Base-by-base conservation (phyloP, 2,888 invertebrate genomes). In the Unio delphinus region DNA sequence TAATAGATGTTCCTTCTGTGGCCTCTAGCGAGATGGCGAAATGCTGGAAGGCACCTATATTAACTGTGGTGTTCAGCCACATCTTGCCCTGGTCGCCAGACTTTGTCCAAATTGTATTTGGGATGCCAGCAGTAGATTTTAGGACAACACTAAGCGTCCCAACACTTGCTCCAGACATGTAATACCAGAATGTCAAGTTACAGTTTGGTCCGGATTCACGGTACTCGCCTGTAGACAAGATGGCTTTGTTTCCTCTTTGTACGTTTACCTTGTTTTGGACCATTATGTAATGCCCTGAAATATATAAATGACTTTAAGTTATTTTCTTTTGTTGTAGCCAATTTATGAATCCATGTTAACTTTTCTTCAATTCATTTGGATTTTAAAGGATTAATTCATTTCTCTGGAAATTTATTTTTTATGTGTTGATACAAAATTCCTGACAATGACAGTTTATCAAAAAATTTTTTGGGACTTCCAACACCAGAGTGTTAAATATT, bases 201-300 rank as follows among this genome's bases (percentile, higher is more conserved):
- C 97, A 97, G 28, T 95, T 95, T 80, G 95, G 94, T 84, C 94
- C 94, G 88, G 94, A 96, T 68, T 92, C 73, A 61, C 71, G 80
- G 67, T 83, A 82, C 1, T 75, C 56, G 56, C 73, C 65, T 20
- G 80, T 82, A 67, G 78, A 71, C 2, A 86, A 72, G 8, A 78
- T 68, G 1, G 83, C 82, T 26, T 69, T 68, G 74, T 80, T 69
- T 55, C 80, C 73, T 18, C 69, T 65, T 30, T 69, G 60, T 63
- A 66, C 60, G 1, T 65, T 67, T 17, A 57, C 70, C 34, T 68
- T 64, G 59, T 74, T 76, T 63, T 79, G 74, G 23, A 75, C 80
- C 59, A 79, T 76, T 64, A 82, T 64, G 72, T 92, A 93, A 34
- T 92, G 92, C 57, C 93, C 92, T 82, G 68, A n/a, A 73, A 69